These are phyloP conservation scores for Maniola jurtina DNA, from an alignment of 1,140 invertebrate species.

Conservation along the genomic window DNA sequence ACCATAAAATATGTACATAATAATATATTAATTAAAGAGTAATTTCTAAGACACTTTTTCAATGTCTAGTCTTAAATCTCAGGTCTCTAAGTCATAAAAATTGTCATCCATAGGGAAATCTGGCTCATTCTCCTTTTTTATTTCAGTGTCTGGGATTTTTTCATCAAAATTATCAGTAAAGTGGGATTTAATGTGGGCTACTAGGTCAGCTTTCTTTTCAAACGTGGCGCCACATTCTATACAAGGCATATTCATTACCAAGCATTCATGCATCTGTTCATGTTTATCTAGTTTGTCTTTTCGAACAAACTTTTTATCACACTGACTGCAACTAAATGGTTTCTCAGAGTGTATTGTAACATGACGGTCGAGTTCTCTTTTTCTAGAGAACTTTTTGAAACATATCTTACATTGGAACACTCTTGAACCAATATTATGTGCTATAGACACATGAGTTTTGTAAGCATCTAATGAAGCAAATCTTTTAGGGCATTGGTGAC, in stretches of 20 bases:
- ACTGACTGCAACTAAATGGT: slow-evolving; percentile 81
- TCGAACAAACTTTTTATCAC: slow-evolving; percentile 82
- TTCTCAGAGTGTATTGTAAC: slow-evolving; percentile 81
- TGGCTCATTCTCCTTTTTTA: slow-evolving; percentile 64
- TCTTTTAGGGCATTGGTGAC: slow-evolving; percentile 76
- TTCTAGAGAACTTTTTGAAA: slow-evolving; percentile 81
- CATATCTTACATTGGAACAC: slow-evolving; percentile 80
- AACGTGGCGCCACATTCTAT: slow-evolving; percentile 79
- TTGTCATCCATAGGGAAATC: slow-evolving; percentile 61
- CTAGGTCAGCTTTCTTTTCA: slow-evolving; percentile 77
- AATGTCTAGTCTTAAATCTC: slow-evolving; percentile 36
- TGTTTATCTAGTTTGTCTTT: slow-evolving; percentile 84
- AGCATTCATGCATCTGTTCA: slow-evolving; percentile 80
- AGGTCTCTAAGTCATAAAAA: slow-evolving; percentile 70
- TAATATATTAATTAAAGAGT: not conserved
- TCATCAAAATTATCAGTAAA: slow-evolving; percentile 70
- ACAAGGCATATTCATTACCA: slow-evolving; percentile 77
- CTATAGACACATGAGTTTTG: slow-evolving; percentile 71
- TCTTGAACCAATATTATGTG: slow-evolving; percentile 71
- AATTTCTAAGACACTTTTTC: slow-evolving; percentile 21
- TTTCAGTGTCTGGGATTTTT: slow-evolving; percentile 56
- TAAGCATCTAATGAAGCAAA: slow-evolving; percentile 75
- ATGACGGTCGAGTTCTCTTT: slow-evolving; percentile 83
- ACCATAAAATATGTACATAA: slow-evolving; percentile 1
- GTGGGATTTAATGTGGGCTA: slow-evolving; percentile 80